These are phyloP conservation scores for Mobula hypostoma DNA, from an alignment of 2,113 vertebrate species.

Conservation along the genomic window DNA sequence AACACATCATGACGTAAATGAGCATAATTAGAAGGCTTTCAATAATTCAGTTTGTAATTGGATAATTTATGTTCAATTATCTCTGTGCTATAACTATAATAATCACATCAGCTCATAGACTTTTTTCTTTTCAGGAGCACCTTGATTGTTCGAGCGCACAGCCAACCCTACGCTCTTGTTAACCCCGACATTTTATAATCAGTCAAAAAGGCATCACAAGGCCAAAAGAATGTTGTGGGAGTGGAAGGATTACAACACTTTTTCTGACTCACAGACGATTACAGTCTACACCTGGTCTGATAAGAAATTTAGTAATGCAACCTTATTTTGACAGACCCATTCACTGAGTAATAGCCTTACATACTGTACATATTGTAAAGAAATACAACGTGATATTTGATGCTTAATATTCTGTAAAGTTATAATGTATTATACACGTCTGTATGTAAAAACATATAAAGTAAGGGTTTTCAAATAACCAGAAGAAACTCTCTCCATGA, in stretches of 20 bases:
- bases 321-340: neutral
- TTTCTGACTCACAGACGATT: slow-evolving; percentile 15
- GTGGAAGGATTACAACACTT: slow-evolving; percentile 31
- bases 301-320: slow-evolving; percentile 33
- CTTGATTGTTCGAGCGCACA: slow-evolving; percentile 27
- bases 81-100: neutral
- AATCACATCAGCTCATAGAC: neutral
- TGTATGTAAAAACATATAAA: neutral
- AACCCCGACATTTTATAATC: slow-evolving; percentile 17
- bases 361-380: neutral
- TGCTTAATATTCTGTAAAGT: neutral
- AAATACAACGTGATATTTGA: neutral
- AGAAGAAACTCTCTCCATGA: neutral
- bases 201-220: neutral
- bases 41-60: slow-evolving; percentile 1
- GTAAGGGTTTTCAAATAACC: neutral
- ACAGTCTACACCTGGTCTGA: neutral
- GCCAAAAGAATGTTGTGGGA: slow-evolving; percentile 31
- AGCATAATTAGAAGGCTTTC: neutral
- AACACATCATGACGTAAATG: neutral
- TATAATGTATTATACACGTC: neutral
- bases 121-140: slow-evolving; percentile 27
- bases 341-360: neutral
- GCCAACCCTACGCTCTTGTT: slow-evolving; percentile 10
- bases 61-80: neutral